Base-by-base conservation (phyloP, 1,140 invertebrate genomes). In the Hesperophylax magnus region DNA sequence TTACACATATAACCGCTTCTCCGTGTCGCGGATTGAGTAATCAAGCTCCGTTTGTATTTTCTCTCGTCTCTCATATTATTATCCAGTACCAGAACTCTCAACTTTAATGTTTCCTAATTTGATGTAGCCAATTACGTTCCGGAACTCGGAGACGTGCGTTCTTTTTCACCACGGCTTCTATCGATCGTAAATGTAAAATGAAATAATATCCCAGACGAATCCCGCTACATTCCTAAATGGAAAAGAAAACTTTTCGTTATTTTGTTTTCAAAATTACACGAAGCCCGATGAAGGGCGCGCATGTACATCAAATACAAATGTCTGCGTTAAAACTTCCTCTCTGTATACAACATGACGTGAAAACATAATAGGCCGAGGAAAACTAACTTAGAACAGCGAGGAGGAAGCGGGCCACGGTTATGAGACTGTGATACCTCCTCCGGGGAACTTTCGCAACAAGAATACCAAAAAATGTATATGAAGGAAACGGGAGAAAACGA, bases 401-500 rank as follows among this genome's bases (percentile, higher is more conserved):
- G 17, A 31, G 60, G 20, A 81, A 81, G 75, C 63, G 39, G 61
- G 74, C 72, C 24, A 34, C 79, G 80, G 54, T 81, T 67, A 77
- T 77, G 74, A 77, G 54, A 71, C 61, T 54, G 71, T 69, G 52
- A 65, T 78, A 78, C 77, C 77, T 54, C 24, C 61, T 74, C 69
- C 18, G 22, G 61, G 80, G 76, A 81, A 81, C 31, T 76, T 81
- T 67, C n/a, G 20, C 47, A 76, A 77, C 67, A 18, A 71, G 69
- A 76, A 76, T 76, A 56, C 72, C 53, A 81, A 72, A 77, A 78
- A 78, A 81, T 81, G 75, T 80, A 78, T 78, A 81, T 78, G 47
- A 78, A 81, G 76, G 67, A 81, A 81, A 67, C 69, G 76, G 34
- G 76, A 78, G 80, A 65, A 81, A 77, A 78, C 80, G 65, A 81